Base-by-base conservation (phyloP, 2,888 invertebrate species). In the Tuta absoluta region DNA sequence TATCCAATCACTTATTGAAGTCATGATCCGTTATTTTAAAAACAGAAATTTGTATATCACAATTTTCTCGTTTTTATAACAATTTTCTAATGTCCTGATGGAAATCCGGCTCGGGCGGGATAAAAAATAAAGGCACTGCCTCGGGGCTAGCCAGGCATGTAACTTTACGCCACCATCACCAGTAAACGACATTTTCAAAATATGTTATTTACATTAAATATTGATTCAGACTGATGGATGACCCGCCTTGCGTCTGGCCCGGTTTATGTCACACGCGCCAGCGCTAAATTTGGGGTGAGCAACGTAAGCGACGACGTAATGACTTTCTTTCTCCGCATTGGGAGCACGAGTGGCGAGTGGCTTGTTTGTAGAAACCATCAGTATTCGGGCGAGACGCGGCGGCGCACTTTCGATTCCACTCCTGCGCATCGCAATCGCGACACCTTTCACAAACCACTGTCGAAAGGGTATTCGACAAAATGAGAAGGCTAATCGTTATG, bases 321-420 rank as follows among this genome's bases (percentile, higher is more conserved):
- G 72, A 78, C 81, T 82, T 81, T 79, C 81, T 74, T 74, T 71
- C 72, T 66, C 65, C 65, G 66, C 67, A 76, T 74, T 69, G 71
- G 65, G 68, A 68, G 70, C 70, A 62, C 64, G 67, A 62, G 62
- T 63, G 12, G 19, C 11, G 51, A 41, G 33, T 3, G 2, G 41
- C n/a, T 57, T 69, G 72, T 72, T 67, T 67, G 69, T 68, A 71
- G 75, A 69, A 71, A 73, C 66, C 65, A 80, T 85, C 77, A 77
- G 78, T 81, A 85, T 85, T 79, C 84, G 45, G 62, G 17, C 53
- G 69, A 63, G 69, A 63, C 48, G 38, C 5, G 41, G 12, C 12
- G n/a, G 65, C 64, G 67, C 79, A 84, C 85, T 84, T 85, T 85
- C 85, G 80, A 75, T 84, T 71, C 65, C 67, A 62, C 66, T 58